Conservation (phyloP, 2,113 vertebrate species). For the Nycticebus coucang region DNA sequence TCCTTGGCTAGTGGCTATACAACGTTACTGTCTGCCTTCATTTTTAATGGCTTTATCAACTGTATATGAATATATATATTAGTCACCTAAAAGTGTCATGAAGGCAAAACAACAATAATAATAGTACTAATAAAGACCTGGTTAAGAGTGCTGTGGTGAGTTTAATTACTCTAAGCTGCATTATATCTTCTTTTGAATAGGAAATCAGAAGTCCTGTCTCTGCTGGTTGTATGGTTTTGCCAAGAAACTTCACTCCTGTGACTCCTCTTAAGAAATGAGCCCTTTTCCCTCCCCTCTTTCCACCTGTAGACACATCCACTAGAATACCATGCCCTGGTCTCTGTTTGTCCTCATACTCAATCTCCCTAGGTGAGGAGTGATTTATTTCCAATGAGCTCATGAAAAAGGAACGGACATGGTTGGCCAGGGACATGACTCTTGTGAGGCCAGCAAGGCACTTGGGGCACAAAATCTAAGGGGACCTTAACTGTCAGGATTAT, state of each 20-base stretch:
- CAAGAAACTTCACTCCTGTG: not conserved
- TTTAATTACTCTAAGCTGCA: slow-evolving; percentile 20
- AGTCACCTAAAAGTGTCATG: not conserved
- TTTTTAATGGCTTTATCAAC: slow-evolving; percentile 6
- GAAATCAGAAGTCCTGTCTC: not conserved
- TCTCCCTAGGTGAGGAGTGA: not conserved
- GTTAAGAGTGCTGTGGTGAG: not conserved
- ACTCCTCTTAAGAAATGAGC: not conserved
- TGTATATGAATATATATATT: not conserved
- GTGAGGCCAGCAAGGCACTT: not conserved
- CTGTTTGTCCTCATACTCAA: not conserved
- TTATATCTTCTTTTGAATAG: not conserved
- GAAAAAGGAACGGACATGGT: not conserved
- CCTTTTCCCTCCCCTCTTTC: not conserved
- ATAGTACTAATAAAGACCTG: not conserved
- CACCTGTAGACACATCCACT: not conserved
- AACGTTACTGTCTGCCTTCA: not conserved
- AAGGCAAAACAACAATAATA: slow-evolving; percentile 17
- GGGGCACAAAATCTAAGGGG: not conserved
- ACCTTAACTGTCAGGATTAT: not conserved
- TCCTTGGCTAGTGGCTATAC: not conserved
- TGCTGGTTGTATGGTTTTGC: not conserved
- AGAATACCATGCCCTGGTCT: not conserved
- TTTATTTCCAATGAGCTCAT: not conserved
- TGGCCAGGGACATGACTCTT: not conserved